Percentiles rank a stretch among this genome's conserved stretches.
phyloP scores from a whole-genome alignment of 2,888 invertebrate species.

The Mactromeris polynyma region DNA sequence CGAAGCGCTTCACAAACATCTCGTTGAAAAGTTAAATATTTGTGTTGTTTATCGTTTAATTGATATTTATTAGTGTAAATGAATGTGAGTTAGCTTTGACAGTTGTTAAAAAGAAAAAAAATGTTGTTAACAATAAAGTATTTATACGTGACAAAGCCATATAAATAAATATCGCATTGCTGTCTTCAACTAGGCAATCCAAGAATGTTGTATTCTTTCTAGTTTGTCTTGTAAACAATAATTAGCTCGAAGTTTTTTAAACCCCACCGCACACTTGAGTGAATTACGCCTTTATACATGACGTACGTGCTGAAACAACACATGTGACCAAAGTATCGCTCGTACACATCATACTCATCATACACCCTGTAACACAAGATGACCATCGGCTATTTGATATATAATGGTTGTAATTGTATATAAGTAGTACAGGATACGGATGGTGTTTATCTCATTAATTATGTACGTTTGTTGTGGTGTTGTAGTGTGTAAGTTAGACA shows the following conservation, averaged over 20 bases:
- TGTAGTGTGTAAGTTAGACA: not conserved
- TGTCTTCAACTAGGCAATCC: too few species aligned
- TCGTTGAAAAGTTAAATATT: too few species aligned
- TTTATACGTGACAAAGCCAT: too few species aligned
- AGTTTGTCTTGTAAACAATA: too few species aligned
- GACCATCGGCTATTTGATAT: not conserved
- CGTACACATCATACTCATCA: not conserved
- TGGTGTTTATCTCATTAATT: not conserved
- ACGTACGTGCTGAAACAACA: not conserved
- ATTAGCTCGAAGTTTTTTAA: not conserved
- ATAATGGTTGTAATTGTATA: not conserved
- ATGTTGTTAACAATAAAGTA: too few species aligned
- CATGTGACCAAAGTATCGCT: not conserved
- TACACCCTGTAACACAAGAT: not conserved
- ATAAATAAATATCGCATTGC: too few species aligned
- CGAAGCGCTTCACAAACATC: too few species aligned
- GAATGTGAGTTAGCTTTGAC: too few species aligned
- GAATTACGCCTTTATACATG: not conserved
- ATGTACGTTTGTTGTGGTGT: not conserved
- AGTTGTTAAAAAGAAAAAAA: too few species aligned
- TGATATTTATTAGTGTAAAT: too few species aligned
- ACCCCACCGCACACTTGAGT: not conserved
- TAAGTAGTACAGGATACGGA: not conserved
- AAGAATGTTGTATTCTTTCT: too few species aligned
- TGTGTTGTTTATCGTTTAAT: too few species aligned